Base-by-base conservation (phyloP, 2,113 vertebrate species). In the Hyperoodon ampullatus region DNA sequence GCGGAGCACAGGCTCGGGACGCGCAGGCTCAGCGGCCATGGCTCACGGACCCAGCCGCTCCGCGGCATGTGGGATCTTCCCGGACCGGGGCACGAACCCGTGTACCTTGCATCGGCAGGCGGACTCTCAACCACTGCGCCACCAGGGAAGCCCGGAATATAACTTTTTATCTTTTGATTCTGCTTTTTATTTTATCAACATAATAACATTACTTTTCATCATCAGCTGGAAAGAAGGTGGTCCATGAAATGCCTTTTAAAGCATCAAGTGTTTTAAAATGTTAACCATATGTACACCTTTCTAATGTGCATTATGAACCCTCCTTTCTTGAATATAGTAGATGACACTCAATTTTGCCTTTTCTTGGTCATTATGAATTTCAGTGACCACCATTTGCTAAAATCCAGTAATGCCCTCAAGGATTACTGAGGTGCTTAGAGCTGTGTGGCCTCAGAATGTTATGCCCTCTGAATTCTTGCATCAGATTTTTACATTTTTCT, bases 161-260 rank as follows among this genome's bases (percentile, higher is more conserved):
- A 80, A 47, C n/a, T 61, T 90, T 84, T 61, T 83, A 66, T 26
- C 63, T 87, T 94, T 84, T 33, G 53, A 28, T 80, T 72, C 65
- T 92, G 26, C 72, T 66, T 92, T 93, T 93, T 88, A 33, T 95
- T 92, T 95, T 90, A 68, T 93, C 89, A 77, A 24, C 65, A 81
- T 72, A 61, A 72, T 72, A 63, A 47, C 24, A 50, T 94, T 95
- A 53, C n/a, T 91, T 85, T 83, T 53, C 12, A 28, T 77, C 47
- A 55, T 90, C 65, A 35, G 14, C 86, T 83, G 28, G 39, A 71
- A 97, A 85, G 63, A 86, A 86, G 70, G 78, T 94, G 74, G 60
- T 70, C 89, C 47, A 28, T 83, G 86, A 91, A 96, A 78, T 16
- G 72, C 61, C 53, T 91, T 96, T 97, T 33, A 86, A 86, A 95